Conservation (phyloP, 1,140 invertebrate genomes). For the Drosophila bipectinata region DNA sequence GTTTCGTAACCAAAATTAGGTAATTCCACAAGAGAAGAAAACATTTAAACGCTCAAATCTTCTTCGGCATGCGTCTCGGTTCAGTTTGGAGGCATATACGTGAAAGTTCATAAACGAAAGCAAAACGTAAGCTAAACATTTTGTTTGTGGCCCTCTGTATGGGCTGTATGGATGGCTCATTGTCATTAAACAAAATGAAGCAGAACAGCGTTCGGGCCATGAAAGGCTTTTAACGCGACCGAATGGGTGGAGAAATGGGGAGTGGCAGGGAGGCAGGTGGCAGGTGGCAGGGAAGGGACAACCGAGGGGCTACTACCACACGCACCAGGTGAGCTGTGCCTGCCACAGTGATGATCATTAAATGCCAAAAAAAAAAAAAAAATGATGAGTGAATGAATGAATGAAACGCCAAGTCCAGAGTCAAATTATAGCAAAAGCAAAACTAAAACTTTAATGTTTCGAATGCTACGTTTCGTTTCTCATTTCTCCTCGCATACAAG, state of each 20-base stretch:
- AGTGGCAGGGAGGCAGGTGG: slow-evolving; percentile 14
- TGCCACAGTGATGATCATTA: slow-evolving; percentile 65
- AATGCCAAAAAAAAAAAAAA: slow-evolving; percentile 65
- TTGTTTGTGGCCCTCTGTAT: slow-evolving; percentile 28
- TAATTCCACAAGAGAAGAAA: slow-evolving; percentile 61
- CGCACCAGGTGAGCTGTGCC: slow-evolving; percentile 44
- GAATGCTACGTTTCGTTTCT: slow-evolving; percentile 70
- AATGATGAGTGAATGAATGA: slow-evolving; percentile 42
- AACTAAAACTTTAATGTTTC: slow-evolving; percentile 75
- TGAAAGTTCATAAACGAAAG: slow-evolving; percentile 79
- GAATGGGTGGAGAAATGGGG: slow-evolving; percentile 27
- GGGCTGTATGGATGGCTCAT: slow-evolving; percentile 36
- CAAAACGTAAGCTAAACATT: slow-evolving; percentile 64
- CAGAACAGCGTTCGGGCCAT: slow-evolving; percentile 68
- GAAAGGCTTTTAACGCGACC: slow-evolving; percentile 66
- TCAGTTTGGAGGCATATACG: slow-evolving; percentile 60
- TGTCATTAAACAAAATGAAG: slow-evolving; percentile 82
- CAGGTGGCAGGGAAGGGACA: neutral
- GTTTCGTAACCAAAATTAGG: slow-evolving; percentile 80
- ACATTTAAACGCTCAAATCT: slow-evolving; percentile 72
- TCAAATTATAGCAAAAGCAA: slow-evolving; percentile 76
- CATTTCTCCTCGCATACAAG: slow-evolving; percentile 49
- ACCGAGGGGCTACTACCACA: slow-evolving; percentile 20
- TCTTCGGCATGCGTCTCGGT: slow-evolving; percentile 9
- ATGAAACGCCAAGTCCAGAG: slow-evolving; percentile 57